Conservation (phyloP, 2,888 invertebrate species). For the Mythimna lalbum region DNA sequence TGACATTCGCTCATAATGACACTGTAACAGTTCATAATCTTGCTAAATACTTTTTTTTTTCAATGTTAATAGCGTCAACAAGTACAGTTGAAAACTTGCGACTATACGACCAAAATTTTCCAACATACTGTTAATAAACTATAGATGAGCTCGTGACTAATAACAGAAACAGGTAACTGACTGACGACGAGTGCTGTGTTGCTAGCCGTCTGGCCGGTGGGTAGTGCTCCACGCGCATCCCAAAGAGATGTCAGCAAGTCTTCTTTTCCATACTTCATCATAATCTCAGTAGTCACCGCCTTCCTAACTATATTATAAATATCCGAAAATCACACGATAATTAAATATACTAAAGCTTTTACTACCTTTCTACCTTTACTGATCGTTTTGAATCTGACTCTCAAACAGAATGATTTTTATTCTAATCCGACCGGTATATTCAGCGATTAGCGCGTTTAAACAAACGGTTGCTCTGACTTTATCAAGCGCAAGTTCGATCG, state of each 20-base stretch:
- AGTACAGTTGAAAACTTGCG: background rate
- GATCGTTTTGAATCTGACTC: no score
- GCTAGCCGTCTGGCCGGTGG: no score
- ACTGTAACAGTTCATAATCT: background rate
- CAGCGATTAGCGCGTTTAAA: no score
- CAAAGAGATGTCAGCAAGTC: background rate
- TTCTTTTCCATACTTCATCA: background rate
- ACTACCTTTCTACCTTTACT: no score
- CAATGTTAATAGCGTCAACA: background rate
- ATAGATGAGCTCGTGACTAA: background rate
- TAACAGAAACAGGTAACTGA: no score
- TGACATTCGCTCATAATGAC: constrained; percentile 17
- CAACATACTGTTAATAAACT: background rate
- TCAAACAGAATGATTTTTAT: no score
- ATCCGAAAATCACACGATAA: background rate
- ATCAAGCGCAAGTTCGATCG: no score
- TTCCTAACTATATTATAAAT: background rate
- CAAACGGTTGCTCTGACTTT: no score
- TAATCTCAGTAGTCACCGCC: background rate
- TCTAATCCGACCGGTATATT: no score
- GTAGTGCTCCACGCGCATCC: no score
- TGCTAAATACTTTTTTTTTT: background rate
- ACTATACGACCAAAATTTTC: background rate
- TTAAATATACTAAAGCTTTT: no score
- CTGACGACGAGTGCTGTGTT: no score